These are phyloP conservation scores for Vollenhovia emeryi DNA, from an alignment of 1,140 invertebrate species.

Conservation along the genomic window DNA sequence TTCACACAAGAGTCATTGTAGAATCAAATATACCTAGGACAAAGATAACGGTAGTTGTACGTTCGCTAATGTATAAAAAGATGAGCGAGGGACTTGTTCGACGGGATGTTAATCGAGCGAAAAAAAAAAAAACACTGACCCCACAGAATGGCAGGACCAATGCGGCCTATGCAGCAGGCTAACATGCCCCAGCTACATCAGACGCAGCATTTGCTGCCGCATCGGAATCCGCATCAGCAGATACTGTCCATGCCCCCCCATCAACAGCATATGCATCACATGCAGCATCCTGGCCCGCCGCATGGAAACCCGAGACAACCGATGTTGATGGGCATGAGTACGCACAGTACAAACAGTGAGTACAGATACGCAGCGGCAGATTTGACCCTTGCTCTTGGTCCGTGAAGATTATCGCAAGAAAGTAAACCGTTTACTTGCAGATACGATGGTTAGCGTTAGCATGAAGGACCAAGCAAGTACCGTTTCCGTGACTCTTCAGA, in stretches of 20 bases:
- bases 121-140: too few species aligned
- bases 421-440: conserved; percentile 70
- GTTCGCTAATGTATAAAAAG: background rate
- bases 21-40: background rate
- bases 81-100: background rate
- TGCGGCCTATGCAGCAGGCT: conserved; percentile 84
- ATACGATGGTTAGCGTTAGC: conserved; percentile 81
- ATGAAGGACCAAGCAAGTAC: conserved; percentile 80
- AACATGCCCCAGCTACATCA: conserved; percentile 84
- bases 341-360: conserved; percentile 81
- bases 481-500: conserved; percentile 78
- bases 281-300: conserved; percentile 81
- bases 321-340: conserved; percentile 82
- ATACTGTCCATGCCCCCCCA: conserved; percentile 82
- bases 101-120: background rate
- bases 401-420: background rate
- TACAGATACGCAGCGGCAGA: background rate
- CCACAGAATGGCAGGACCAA: conserved; percentile 82
- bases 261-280: conserved; percentile 82
- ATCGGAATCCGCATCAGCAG: conserved; percentile 82
- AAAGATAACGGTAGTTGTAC: background rate
- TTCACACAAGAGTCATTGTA: background rate
- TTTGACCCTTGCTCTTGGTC: background rate
- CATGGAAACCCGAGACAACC: conserved; percentile 80
- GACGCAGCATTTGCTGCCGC: conserved; percentile 80